phyloP scores from a whole-genome alignment of 2,797 vertebrate genomes.

The Morus bassanus region DNA sequence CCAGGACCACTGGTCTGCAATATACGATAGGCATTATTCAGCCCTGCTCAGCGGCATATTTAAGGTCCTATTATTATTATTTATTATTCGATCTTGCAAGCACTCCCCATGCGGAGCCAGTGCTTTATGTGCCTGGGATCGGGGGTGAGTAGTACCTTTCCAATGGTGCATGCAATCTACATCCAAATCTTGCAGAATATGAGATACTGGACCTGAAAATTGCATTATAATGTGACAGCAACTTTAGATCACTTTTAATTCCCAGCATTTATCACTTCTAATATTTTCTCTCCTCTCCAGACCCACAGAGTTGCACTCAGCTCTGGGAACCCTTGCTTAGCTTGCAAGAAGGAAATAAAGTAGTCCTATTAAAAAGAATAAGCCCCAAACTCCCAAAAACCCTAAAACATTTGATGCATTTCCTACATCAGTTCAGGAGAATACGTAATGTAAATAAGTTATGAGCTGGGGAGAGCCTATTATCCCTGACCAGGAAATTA shows the following conservation, averaged over 20 bases:
- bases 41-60: neutral
- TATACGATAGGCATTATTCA: neutral
- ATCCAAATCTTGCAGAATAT: neutral
- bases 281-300: neutral
- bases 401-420: neutral
- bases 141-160: neutral
- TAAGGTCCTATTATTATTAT: constrained; percentile 19
- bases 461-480: neutral
- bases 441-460: neutral
- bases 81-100: neutral
- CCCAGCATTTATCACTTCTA: neutral
- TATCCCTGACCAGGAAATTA: neutral
- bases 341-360: neutral
- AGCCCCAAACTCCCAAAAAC: neutral
- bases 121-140: constrained; percentile 11
- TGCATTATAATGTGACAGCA: neutral
- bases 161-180: neutral
- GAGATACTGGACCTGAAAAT: neutral
- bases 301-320: neutral
- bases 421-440: neutral
- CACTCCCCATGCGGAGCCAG: neutral
- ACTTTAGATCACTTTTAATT: constrained; percentile 30
- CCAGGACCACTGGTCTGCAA: neutral
- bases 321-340: neutral
- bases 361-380: neutral